Evolutionary conservation across 2,888 invertebrate genomes (phyloP).

Genomic region (Papilio elwesi): DNA sequence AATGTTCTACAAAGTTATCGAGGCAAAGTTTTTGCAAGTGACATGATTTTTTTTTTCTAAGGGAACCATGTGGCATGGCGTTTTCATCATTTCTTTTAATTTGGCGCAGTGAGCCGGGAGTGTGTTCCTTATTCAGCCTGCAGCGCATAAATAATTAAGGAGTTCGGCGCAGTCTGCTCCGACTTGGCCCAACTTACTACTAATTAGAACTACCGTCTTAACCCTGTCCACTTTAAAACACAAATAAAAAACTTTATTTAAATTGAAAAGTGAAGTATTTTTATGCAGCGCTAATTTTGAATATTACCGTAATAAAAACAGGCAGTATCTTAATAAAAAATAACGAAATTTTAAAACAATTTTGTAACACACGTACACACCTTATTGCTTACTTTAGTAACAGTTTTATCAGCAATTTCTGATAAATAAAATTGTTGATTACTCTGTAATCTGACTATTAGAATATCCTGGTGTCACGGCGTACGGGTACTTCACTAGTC

Average conservation of each 20-base stretch:
- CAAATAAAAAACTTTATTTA: slow-evolving; percentile 36
- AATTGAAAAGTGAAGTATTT: slow-evolving; percentile 30
- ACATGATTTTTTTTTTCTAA: not conserved
- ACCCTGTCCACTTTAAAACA: slow-evolving; percentile 49
- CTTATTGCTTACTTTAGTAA: too few species aligned
- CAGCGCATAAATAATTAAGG: slow-evolving; percentile 78
- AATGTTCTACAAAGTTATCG: not conserved
- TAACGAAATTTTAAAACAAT: too few species aligned
- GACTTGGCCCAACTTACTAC: slow-evolving; percentile 60
- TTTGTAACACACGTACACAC: too few species aligned
- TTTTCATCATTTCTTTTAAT: slow-evolving; percentile 53
- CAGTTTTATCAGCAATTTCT: too few species aligned
- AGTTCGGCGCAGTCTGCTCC: slow-evolving; percentile 66
- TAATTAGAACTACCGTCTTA: slow-evolving; percentile 66
- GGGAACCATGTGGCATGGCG: not conserved
- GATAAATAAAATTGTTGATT: too few species aligned
- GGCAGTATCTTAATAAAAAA: not conserved
- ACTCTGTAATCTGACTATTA: too few species aligned
- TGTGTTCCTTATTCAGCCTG: slow-evolving; percentile 72
- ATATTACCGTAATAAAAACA: not conserved
- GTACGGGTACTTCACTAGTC: too few species aligned
- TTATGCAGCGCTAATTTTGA: slow-evolving; percentile 15
- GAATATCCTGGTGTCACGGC: too few species aligned
- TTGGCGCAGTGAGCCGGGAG: slow-evolving; percentile 65
- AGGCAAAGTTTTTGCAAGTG: slow-evolving; percentile 11